Evolutionary conservation across 1,140 invertebrate genomes (phyloP), one percentile per base, ranked within the genome.

Genomic region (Drosophila tani): DNA sequence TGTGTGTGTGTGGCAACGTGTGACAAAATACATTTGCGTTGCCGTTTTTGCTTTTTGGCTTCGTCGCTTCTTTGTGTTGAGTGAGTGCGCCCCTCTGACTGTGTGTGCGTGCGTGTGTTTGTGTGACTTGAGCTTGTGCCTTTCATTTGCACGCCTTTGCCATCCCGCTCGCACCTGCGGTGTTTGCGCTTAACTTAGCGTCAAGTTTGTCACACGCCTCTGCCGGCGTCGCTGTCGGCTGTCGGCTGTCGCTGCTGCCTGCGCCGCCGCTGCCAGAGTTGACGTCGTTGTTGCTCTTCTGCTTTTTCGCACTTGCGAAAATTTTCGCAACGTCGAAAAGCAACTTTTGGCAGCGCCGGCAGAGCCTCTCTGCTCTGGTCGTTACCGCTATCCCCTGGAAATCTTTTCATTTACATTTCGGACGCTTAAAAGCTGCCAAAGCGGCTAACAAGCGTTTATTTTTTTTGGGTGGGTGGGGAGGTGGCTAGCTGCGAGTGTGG

Each of bases 21-120:
- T 90, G 85, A 90, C 85, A 90, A 90, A 88, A 88, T 88, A 88
- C 85, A 90, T 88, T 88, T 85, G 86, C 79, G 82, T 86, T 86
- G 82, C 78, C 82, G 82, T 85, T 85, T 84, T 85, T 85, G 82
- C 71, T 80, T 75, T 78, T 82, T 77, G 78, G 75, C 75, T 69
- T 75, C 62, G 53, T 40, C 53, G 73, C 70, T 86, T 80, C 71
- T 80, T 79, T 75, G 80, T 84, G 71, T 74, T 59, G 62, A 56
- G 38, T 41, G 41, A 46, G 46, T 77, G 47, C 27, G 46, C 35
- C 7, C 14, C 19, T 55, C 17, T 46, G 68, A 57, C 40, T 70
- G 45, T 63, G 4, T 50, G 43, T 66, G 64, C 27, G 21, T 59
- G 55, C 65, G 51, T 56, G 45, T 53, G 50, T 46, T 24, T 75